phyloP scores from a whole-genome alignment of 2,888 invertebrate genomes.

The Pachliopta kotzebuea region DNA sequence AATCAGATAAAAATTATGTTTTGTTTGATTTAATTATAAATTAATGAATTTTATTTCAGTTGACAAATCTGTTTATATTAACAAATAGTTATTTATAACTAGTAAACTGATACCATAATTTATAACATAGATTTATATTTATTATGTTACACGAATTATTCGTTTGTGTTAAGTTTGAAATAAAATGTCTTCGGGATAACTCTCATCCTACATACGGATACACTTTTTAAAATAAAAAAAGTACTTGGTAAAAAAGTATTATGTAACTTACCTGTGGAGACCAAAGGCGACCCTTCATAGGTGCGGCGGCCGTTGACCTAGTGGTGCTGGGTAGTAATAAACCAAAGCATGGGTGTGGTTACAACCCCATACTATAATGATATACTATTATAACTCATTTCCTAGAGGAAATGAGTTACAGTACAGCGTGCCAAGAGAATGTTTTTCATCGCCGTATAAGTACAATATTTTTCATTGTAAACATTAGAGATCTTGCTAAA shows the following conservation, averaged over 20 bases:
- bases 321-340: constrained; percentile 27
- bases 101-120: no score
- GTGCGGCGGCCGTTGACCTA: constrained; percentile 64
- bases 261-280: not conserved
- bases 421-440: not conserved
- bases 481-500: not conserved
- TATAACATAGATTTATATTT: no score
- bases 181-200: not conserved
- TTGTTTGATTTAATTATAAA: no score
- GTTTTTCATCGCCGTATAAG: not conserved
- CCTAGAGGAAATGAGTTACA: constrained; percentile 21
- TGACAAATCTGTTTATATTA: no score
- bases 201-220: not conserved
- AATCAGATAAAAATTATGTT: no score
- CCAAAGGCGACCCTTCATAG: constrained; percentile 43
- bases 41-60: no score
- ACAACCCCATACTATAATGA: constrained; percentile 25
- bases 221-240: not conserved
- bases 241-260: not conserved
- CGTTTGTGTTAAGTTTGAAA: no score
- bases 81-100: no score
- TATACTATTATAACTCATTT: constrained; percentile 21
- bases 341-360: constrained; percentile 24
- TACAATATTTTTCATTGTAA: not conserved
- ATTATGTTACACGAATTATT: no score